Conservation (phyloP, 2,113 vertebrate genomes). For the Neotoma lepida region DNA sequence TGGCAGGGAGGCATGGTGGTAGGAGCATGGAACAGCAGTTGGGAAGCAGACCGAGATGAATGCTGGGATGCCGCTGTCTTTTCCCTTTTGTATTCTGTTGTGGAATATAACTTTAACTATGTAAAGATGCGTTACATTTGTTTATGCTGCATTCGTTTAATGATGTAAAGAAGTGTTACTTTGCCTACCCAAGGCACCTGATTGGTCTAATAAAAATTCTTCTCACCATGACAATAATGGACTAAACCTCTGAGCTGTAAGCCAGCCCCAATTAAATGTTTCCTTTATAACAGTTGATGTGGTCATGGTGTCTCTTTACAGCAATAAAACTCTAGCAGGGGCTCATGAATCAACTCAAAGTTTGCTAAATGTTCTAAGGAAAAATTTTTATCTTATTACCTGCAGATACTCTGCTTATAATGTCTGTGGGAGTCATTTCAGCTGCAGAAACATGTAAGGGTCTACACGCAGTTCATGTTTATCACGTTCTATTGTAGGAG, state of each 20-base stretch:
- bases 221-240: too few relatives aligned
- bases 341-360: conserved; percentile 31
- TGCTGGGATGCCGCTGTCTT: not conserved
- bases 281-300: too few relatives aligned
- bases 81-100: not conserved
- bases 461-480: not conserved
- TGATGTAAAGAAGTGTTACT: not conserved
- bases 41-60: not conserved
- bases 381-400: not conserved
- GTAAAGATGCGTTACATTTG: not conserved
- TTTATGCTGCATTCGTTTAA: too few relatives aligned
- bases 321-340: too few relatives aligned
- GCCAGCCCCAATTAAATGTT: too few relatives aligned
- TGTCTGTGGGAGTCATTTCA: not conserved
- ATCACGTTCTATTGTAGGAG: not conserved
- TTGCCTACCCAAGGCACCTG: not conserved
- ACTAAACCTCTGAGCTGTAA: too few relatives aligned
- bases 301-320: too few relatives aligned
- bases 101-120: not conserved
- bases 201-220: not conserved
- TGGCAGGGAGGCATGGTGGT: not conserved
- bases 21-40: not conserved
- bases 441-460: not conserved
- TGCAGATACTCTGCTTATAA: conserved; percentile 5
- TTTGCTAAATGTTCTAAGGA: conserved; percentile 46